phyloP scores from a whole-genome alignment of 2,113 vertebrate species.

The Carollia perspicillata region DNA sequence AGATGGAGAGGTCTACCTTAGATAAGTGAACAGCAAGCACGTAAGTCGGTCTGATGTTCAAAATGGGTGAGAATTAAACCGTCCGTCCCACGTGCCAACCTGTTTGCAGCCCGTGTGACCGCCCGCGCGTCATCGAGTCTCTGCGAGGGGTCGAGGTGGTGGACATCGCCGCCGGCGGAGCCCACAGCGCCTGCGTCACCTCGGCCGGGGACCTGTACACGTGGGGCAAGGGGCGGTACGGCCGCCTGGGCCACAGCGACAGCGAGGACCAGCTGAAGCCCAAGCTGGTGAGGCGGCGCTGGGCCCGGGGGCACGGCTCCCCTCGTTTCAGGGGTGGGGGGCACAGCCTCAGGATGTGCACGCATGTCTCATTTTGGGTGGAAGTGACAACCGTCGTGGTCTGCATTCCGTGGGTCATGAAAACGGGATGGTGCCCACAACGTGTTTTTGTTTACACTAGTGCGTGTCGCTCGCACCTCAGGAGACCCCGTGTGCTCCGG shows the following conservation, averaged over 20 bases:
- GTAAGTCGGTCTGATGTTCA: no score
- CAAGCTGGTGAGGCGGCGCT: constrained; percentile 88
- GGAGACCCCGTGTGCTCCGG: background rate
- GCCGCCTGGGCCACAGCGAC: constrained; percentile 96
- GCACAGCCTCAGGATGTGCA: background rate
- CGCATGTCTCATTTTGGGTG: background rate
- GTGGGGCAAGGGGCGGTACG: constrained; percentile 97
- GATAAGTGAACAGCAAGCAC: background rate
- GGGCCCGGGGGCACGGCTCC: background rate
- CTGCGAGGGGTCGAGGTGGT: constrained; percentile 95
- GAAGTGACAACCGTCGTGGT: background rate
- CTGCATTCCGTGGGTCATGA: background rate
- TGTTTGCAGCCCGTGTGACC: constrained; percentile 92
- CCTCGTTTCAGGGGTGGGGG: background rate
- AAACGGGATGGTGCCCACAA: background rate
- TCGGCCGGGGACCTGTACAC: constrained; percentile 97
- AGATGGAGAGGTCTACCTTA: background rate
- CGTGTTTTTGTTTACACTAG: background rate
- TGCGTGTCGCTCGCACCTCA: background rate
- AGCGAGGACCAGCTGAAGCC: constrained; percentile 98
- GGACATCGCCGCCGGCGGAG: constrained; percentile 95
- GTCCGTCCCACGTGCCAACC: background rate
- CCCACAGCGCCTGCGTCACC: constrained; percentile 97
- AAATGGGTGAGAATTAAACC: background rate
- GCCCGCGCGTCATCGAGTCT: constrained; percentile 97